Base-by-base conservation (phyloP, 2,888 invertebrate genomes). In the Steinernema scapterisci region DNA sequence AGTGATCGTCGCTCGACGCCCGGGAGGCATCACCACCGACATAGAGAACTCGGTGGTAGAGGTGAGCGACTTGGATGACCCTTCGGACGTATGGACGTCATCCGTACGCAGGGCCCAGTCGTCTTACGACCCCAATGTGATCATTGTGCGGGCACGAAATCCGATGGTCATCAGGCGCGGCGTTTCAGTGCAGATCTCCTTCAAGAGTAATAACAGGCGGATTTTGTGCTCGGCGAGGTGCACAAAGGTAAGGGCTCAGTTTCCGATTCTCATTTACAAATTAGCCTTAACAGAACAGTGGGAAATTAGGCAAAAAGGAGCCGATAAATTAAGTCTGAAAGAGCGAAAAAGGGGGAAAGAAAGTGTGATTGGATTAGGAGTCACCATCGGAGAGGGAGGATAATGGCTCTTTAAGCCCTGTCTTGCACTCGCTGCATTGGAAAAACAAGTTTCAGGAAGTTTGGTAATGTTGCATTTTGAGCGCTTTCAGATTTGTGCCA, bases 51-150 rank as follows among this genome's bases (percentile, higher is more conserved):
- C 81, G n/a, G 77, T 83, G 75, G 79, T 81, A 21, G 85, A 85
- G 76, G 84, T 82, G 6, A 77, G 78, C 16, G 81, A 83, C 51
- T 71, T 78, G 7, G 78, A 80, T 21, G 80, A 79, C 25, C 73
- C 77, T n/a, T 76, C 77, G 9, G 81, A 82, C 44, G 48, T 77
- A 7, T 86, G 83, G 83, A 81, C 80, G 0, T 83, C 84, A 0
- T 81, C 86, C 16, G 77, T 86, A 7, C 77, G 79, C 19, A 75
- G 80, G 51, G 84, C 85, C 0, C 80, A 82, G 11, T 86, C 86
- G 23, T 75, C 82, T 16, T 86, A 84, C 70, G 86, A 86, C 74
- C 83, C 84, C 19, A 84, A 81, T 70, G 80, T 85, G 21, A 76
- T 85, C 7, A 85, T 84, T 63, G 83, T 86, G 7, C 79, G 85